These are phyloP conservation scores for Garrulus glandarius DNA, from an alignment of 2,797 vertebrate genomes.

Conservation along the genomic window DNA sequence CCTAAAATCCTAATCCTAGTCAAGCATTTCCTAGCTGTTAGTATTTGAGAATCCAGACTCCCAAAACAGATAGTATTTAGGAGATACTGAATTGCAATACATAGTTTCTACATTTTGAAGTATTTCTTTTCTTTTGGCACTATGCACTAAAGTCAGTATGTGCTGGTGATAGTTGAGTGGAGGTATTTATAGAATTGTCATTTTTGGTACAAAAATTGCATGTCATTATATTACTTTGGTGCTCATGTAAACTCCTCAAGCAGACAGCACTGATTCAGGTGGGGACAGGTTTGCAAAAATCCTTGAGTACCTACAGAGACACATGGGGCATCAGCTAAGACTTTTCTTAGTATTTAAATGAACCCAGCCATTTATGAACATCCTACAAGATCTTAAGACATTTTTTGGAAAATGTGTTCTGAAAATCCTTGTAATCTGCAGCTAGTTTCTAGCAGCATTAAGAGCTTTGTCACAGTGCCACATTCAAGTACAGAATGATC, in stretches of 20 bases:
- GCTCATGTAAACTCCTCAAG: neutral
- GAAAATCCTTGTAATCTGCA: neutral
- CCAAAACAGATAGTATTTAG: neutral
- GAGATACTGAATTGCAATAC: neutral
- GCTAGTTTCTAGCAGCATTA: neutral
- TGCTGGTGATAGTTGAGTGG: neutral
- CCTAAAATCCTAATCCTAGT: neutral
- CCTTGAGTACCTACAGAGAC: neutral
- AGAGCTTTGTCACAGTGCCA: neutral
- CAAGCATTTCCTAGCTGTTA: neutral
- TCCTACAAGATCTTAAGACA: neutral
- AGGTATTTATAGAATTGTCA: neutral
- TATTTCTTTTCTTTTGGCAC: neutral
- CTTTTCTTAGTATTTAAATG: neutral
- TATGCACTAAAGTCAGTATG: neutral
- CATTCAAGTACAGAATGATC: neutral
- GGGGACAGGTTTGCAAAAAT: neutral
- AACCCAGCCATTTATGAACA: neutral
- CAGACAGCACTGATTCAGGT: neutral
- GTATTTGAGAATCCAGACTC: neutral
- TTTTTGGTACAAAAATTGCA: neutral
- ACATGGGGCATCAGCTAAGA: neutral
- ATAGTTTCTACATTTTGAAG: neutral
- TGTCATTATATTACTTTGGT: neutral
- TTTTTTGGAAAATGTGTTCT: neutral